These are phyloP conservation scores for Pagrus major DNA, from an alignment of 2,113 vertebrate genomes.

Conservation along the genomic window DNA sequence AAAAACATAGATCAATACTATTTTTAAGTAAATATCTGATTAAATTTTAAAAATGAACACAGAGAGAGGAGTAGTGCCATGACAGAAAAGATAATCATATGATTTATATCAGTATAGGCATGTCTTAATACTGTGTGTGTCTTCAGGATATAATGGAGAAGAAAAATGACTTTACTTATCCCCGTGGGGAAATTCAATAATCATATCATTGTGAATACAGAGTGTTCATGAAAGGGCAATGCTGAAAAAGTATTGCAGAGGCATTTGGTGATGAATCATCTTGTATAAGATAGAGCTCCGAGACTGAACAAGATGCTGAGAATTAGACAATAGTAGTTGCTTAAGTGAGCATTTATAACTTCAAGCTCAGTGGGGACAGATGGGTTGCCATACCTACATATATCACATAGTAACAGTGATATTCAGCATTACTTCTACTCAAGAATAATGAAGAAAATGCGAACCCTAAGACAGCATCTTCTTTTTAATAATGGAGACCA, in stretches of 20 bases:
- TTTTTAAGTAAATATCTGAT: conserved; percentile 1
- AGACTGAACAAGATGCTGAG: neutral
- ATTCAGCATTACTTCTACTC: neutral
- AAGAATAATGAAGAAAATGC: neutral
- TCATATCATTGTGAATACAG: neutral
- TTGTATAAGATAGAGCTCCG: neutral
- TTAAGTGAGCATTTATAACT: conserved; percentile 1
- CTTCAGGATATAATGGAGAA: neutral
- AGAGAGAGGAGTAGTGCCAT: conserved; percentile 4
- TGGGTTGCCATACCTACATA: neutral
- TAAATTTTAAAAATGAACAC: neutral
- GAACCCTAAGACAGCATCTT: neutral
- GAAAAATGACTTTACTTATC: neutral
- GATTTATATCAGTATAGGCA: neutral
- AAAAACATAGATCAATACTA: conserved; percentile 37
- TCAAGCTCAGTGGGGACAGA: neutral
- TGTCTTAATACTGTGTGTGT: neutral
- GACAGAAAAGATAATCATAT: conserved; percentile 12
- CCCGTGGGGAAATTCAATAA: neutral
- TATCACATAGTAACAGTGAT: neutral
- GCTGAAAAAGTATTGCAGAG: neutral
- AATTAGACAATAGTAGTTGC: neutral
- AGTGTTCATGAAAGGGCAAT: neutral
- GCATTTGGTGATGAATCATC: conserved; percentile 1
- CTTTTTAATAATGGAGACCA: neutral